Conservation (phyloP, 2,797 vertebrate species). For the Poeciliopsis paucimaculata region DNA sequence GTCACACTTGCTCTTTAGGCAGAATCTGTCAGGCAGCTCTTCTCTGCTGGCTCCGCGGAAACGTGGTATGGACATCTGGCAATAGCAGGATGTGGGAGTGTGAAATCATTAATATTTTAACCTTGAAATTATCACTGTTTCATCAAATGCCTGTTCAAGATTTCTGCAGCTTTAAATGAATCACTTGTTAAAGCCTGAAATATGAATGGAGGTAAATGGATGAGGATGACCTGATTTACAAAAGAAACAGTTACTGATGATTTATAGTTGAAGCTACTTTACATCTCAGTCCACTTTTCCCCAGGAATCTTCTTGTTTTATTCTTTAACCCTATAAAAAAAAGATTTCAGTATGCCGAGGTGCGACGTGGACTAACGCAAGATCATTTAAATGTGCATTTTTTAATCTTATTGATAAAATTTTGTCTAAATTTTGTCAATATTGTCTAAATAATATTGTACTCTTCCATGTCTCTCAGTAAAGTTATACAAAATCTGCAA, state of each 20-base stretch:
- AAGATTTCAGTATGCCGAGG: background rate
- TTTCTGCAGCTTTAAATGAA: background rate
- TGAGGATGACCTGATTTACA: background rate
- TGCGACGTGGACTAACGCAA: background rate
- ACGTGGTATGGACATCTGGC: slow-evolving; percentile 15
- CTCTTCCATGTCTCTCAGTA: background rate
- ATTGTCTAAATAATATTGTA: background rate
- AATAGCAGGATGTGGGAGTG: slow-evolving; percentile 12
- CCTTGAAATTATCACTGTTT: slow-evolving; percentile 23
- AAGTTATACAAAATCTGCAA: background rate
- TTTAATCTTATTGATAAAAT: background rate
- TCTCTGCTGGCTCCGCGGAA: slow-evolving; percentile 18
- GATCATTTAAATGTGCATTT: background rate
- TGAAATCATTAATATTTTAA: slow-evolving; percentile 41
- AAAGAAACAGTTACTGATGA: background rate
- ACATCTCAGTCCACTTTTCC: background rate
- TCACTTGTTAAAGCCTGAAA: background rate
- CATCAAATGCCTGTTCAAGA: background rate
- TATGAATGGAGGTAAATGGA: background rate
- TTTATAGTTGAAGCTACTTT: background rate
- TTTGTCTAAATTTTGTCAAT: too few relatives aligned
- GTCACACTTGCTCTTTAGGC: background rate
- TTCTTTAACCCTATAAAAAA: background rate
- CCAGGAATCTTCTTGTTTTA: background rate
- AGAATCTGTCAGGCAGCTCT: background rate